These are phyloP conservation scores for Nematolebias whitei DNA, from an alignment of 2,113 vertebrate genomes.

Conservation along the genomic window DNA sequence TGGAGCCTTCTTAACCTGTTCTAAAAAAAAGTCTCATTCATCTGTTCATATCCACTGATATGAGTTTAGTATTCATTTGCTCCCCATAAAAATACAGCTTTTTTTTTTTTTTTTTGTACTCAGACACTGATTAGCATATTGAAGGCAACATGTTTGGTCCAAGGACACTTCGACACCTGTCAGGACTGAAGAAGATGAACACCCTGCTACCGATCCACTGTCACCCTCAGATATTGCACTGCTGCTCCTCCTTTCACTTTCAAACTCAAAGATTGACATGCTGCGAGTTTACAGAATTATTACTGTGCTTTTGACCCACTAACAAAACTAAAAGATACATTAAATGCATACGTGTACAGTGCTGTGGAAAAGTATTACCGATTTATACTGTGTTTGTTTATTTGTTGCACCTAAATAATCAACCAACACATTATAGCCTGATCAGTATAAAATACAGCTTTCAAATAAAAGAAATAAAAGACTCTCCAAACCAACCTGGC, in stretches of 20 bases:
- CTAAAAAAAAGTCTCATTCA: not conserved
- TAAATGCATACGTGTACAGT: no score
- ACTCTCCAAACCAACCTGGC: no score
- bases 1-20: not conserved
- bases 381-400: no score
- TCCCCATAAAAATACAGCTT: not conserved
- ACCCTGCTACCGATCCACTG: not conserved
- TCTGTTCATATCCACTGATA: not conserved
- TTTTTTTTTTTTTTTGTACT: not conserved
- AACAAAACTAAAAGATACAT: no score
- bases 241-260: not conserved
- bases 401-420: no score
- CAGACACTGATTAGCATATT: conserved; percentile 2
- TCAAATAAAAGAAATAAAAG: no score
- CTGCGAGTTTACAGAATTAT: not conserved
- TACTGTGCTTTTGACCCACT: no score
- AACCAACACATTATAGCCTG: no score
- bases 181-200: not conserved
- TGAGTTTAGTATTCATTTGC: not conserved
- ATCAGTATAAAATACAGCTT: no score
- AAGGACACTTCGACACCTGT: conserved; percentile 3
- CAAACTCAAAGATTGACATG: not conserved
- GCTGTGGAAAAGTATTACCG: no score
- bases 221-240: not conserved
- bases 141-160: not conserved